A percentile compares a stretch with the other conserved stretches of the same genome.
phyloP scores from a whole-genome alignment of 2,797 vertebrate species.

The Spinus pinus region DNA sequence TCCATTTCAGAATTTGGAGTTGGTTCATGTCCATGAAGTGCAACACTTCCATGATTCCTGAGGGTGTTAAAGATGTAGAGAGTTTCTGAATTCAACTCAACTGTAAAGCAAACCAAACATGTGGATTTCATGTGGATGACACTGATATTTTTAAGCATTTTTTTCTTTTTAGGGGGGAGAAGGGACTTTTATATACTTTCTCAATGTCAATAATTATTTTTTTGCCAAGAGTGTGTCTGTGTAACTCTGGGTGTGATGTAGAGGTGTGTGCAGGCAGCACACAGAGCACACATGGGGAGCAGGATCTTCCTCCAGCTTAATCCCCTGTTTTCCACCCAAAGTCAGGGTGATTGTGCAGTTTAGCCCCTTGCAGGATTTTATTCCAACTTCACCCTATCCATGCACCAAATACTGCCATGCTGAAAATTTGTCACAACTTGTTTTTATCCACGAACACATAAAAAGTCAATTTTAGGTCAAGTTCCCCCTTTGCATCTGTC shows the following conservation, averaged over 20 bases:
- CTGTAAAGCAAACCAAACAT: conserved; percentile 48
- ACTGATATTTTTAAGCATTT: conserved; percentile 66
- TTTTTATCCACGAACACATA: neutral
- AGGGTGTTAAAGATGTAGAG: conserved; percentile 57
- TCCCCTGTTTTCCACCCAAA: neutral
- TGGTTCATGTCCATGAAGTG: conserved; percentile 46
- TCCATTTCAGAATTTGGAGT: conserved; percentile 58
- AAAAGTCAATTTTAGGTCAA: neutral
- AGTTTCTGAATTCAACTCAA: conserved; percentile 48
- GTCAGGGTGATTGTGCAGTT: neutral
- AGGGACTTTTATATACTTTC: conserved; percentile 57
- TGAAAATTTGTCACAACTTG: neutral
- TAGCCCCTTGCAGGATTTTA: neutral
- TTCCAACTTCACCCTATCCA: neutral
- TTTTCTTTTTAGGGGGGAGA: conserved; percentile 52
- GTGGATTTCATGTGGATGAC: conserved; percentile 46
- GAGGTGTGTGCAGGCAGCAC: neutral
- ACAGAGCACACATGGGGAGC: neutral
- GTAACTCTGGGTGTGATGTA: neutral
- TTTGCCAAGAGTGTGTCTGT: conserved; percentile 62
- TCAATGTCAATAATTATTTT: conserved; percentile 56
- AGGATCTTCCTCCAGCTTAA: neutral
- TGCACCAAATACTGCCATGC: neutral
- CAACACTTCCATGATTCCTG: conserved; percentile 19
- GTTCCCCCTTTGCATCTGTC: neutral